Percentiles rank a stretch among this genome's conserved stretches.
Conservation (phyloP, 30 jellyfish, hydroid and myxozoan species). For the Mastigias papua region DNA sequence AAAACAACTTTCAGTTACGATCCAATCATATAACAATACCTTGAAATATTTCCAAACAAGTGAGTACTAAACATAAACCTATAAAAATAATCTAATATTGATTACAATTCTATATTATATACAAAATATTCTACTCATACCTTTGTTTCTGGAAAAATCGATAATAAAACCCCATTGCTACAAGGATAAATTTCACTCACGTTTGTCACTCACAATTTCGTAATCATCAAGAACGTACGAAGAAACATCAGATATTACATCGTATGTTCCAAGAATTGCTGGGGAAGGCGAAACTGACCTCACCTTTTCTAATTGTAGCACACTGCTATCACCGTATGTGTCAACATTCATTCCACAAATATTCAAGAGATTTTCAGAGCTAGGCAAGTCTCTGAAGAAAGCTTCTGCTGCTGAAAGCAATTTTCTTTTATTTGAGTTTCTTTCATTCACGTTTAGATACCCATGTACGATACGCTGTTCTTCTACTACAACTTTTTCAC, state of each 20-base stretch:
- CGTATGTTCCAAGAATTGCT: conserved; percentile 66
- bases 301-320: not conserved
- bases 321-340: not conserved
- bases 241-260: conserved; percentile 59
- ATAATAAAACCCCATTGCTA: not conserved
- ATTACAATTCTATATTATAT: not conserved
- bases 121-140: conserved; percentile 13
- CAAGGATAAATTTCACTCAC: conserved; percentile 1
- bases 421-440: not conserved
- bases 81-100: conserved; percentile 1
- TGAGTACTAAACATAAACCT: not conserved
- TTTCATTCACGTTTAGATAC: not conserved
- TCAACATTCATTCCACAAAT: not conserved
- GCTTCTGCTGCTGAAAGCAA: not conserved
- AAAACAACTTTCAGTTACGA: not conserved
- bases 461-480: not conserved
- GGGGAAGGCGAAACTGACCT: conserved; percentile 51
- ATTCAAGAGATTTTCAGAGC: not conserved
- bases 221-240: conserved; percentile 55
- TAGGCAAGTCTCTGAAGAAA: conserved; percentile 1
- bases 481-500: not conserved
- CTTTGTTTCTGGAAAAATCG: not conserved
- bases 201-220: conserved; percentile 31
- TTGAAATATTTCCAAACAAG: not conserved
- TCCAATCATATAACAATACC: not conserved